Conservation (phyloP, 2,888 invertebrate species). For the Clostera curtula region DNA sequence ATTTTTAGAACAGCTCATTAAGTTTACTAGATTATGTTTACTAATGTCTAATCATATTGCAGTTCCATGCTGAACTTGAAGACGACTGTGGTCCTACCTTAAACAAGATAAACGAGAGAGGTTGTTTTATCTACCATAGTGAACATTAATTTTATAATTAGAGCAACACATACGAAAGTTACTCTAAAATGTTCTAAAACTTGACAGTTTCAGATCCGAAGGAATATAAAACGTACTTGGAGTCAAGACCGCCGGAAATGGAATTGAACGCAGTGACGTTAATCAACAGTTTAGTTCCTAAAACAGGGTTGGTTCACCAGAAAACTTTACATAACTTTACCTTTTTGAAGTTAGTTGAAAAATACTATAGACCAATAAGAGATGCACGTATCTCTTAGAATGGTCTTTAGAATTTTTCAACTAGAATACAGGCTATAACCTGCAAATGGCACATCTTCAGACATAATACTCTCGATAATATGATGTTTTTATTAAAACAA, state of each 20-base stretch:
- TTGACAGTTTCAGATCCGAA: constrained; percentile 59
- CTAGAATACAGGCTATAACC: no score
- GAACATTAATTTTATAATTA: not conserved
- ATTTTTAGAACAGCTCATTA: not conserved
- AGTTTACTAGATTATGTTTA: not conserved
- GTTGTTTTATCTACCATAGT: constrained; percentile 16
- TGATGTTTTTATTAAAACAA: no score
- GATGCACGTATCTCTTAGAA: no score
- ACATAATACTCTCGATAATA: no score
- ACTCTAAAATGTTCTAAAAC: no score
- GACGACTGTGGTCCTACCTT: constrained; percentile 32
- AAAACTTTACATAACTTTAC: not conserved
- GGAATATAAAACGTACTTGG: constrained; percentile 77
- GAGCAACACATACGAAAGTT: no score
- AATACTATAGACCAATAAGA: no score
- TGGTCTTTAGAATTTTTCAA: no score
- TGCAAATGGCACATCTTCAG: no score
- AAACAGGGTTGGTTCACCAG: constrained; percentile 64
- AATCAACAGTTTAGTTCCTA: constrained; percentile 72
- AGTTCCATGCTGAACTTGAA: constrained; percentile 84
- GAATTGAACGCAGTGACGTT: constrained; percentile 78
- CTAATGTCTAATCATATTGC: constrained; percentile 21
- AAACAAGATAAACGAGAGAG: constrained; percentile 42
- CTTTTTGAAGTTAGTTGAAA: no score
- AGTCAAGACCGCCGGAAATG: constrained; percentile 78